phyloP scores from a whole-genome alignment of 2,113 vertebrate species.

The Ammospiza nelsoni region DNA sequence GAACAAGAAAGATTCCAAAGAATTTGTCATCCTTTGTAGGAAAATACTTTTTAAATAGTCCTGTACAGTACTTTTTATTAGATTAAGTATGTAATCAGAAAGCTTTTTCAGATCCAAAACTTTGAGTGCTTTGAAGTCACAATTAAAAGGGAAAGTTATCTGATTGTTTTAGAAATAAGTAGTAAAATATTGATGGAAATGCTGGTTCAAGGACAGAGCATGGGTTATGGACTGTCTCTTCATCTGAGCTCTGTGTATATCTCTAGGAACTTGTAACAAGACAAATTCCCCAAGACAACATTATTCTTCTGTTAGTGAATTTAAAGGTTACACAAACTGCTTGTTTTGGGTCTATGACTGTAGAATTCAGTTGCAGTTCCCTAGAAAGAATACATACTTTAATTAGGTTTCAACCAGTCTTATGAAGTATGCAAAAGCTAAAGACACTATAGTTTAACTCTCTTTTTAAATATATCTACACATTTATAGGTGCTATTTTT shows the following conservation, averaged over 20 bases:
- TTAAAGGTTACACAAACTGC: background rate
- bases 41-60: background rate
- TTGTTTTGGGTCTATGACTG: background rate
- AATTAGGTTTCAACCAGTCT: background rate
- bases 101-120: background rate
- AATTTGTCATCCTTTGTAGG: background rate
- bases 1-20: background rate
- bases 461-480: background rate
- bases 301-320: background rate
- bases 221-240: background rate
- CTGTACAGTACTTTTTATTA: background rate
- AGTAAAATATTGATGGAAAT: background rate
- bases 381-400: background rate
- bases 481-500: background rate
- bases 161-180: background rate
- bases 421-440: background rate
- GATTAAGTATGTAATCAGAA: background rate
- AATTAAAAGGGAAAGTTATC: constrained; percentile 29
- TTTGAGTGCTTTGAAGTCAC: constrained; percentile 27
- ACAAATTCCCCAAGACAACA: background rate
- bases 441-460: background rate
- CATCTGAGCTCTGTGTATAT: background rate
- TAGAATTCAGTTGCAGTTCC: background rate
- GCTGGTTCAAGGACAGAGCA: background rate
- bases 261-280: background rate